These are phyloP conservation scores for Smutsia temminckii DNA, from an alignment of 2,797 vertebrate species.

Conservation along the genomic window DNA sequence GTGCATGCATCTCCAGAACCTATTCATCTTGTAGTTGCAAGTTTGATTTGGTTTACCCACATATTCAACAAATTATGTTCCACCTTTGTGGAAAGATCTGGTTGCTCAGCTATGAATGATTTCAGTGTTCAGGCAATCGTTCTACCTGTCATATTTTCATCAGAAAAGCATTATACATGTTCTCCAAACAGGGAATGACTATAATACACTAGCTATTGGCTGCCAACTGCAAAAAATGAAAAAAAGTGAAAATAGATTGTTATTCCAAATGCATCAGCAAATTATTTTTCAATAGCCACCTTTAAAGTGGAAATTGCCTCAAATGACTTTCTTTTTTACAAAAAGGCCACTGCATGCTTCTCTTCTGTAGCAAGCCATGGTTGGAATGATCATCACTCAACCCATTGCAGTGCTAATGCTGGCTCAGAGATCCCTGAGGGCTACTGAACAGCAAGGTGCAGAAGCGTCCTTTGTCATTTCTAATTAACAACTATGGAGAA, in stretches of 20 bases:
- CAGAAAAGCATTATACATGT: constrained; percentile 46
- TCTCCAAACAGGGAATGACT: not conserved
- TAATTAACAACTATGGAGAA: not conserved
- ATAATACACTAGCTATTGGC: not conserved
- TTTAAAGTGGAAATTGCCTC: not conserved
- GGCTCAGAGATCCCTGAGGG: not conserved
- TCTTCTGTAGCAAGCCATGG: not conserved
- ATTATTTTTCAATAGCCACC: constrained; percentile 7
- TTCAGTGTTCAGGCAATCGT: constrained; percentile 47
- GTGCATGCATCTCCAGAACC: not conserved
- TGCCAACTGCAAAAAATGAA: not conserved
- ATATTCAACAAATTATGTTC: constrained; percentile 14
- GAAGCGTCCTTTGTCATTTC: not conserved
- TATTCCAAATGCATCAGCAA: constrained; percentile 56
- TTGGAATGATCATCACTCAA: not conserved
- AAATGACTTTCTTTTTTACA: not conserved
- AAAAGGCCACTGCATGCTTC: not conserved
- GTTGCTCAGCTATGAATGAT: constrained; percentile 32
- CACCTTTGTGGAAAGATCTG: not conserved
- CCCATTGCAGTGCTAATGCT: not conserved
- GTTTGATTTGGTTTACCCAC: not conserved
- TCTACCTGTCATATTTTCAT: constrained; percentile 45
- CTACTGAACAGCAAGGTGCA: not conserved
- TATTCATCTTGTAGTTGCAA: not conserved
- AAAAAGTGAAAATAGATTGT: constrained; percentile 28